phyloP scores from a whole-genome alignment of 1,140 invertebrate genomes.

The Brachionus angularis region DNA sequence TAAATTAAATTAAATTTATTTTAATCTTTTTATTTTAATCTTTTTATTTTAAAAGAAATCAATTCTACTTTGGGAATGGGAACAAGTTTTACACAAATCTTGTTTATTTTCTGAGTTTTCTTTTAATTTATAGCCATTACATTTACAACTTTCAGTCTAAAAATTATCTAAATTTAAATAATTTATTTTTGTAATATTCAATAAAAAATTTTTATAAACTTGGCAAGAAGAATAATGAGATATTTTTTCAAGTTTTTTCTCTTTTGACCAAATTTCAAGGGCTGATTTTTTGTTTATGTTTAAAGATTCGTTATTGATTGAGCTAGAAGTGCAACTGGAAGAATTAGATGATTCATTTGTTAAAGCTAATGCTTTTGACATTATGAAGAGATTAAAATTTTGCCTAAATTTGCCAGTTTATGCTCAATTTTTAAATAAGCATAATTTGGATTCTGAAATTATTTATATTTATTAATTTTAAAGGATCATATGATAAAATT shows the following conservation, averaged over 20 bases:
- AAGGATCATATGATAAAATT: too few species aligned
- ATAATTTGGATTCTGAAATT: too few species aligned
- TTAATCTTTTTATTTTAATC: too few species aligned
- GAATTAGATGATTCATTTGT: neutral
- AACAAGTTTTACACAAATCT: constrained; percentile 12
- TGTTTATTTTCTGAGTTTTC: neutral
- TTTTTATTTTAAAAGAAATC: too few species aligned
- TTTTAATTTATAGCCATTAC: constrained; percentile 35
- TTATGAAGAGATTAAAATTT: too few species aligned
- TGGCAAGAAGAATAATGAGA: constrained; percentile 29
- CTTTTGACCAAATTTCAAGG: neutral
- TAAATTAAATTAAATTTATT: too few species aligned
- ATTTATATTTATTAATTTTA: too few species aligned
- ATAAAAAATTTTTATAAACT: neutral
- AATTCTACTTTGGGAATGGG: too few species aligned
- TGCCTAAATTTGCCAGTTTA: too few species aligned
- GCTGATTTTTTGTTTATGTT: neutral
- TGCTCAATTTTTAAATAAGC: too few species aligned
- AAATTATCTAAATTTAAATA: neutral
- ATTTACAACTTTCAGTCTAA: constrained; percentile 14
- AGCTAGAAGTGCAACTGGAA: neutral
- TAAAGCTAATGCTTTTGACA: neutral
- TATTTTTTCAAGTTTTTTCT: constrained; percentile 31
- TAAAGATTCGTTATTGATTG: too few species aligned
- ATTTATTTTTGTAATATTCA: neutral